These are phyloP conservation scores for Rhodinocichla rosea DNA, from an alignment of 2,113 vertebrate species.

Conservation along the genomic window DNA sequence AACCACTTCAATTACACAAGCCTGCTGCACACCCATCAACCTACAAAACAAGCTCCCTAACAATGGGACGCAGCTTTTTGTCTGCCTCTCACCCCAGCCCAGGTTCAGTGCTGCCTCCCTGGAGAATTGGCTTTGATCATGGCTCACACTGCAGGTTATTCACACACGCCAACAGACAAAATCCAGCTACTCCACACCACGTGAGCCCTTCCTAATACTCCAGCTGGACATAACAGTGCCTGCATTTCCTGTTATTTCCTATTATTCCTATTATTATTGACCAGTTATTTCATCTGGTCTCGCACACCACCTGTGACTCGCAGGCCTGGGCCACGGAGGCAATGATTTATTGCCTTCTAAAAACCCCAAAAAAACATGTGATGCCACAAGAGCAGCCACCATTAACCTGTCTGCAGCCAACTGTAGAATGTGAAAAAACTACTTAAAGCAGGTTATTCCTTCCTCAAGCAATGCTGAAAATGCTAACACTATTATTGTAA, in stretches of 20 bases:
- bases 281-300: not conserved
- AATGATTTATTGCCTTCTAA: not conserved
- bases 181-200: not conserved
- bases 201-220: not conserved
- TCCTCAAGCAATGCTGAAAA: conserved; percentile 17
- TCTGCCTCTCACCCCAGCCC: not conserved
- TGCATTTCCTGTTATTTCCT: not conserved
- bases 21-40: not conserved
- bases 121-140: conserved; percentile 14
- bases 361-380: not conserved
- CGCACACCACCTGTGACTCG: not conserved
- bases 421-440: not conserved
- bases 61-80: not conserved
- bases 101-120: not conserved
- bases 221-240: not conserved
- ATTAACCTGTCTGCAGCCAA: not conserved
- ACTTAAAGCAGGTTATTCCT: not conserved
- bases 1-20: not conserved
- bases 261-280: not conserved
- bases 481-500: not conserved
- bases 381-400: not conserved
- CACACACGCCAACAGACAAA: not conserved
- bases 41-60: not conserved
- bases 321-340: not conserved
- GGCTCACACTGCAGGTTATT: not conserved